These are phyloP conservation scores for Pavo muticus DNA, from an alignment of 2,113 vertebrate species.

Conservation along the genomic window DNA sequence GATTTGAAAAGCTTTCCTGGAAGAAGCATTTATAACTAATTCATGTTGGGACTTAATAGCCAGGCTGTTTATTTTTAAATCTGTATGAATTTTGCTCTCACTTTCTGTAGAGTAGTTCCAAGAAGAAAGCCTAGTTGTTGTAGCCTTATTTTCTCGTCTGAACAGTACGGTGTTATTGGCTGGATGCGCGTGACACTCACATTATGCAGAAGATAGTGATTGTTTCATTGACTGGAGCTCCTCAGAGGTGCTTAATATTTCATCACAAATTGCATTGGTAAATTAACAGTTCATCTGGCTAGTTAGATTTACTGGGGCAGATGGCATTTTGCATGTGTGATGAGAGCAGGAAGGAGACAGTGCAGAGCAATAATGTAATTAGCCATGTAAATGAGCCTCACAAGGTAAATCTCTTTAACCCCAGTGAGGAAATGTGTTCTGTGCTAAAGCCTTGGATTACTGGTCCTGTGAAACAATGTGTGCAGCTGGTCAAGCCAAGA, in stretches of 20 bases:
- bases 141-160: background rate
- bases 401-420: constrained; percentile 70
- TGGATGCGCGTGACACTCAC: background rate
- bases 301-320: constrained; percentile 46
- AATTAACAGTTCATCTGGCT: constrained; percentile 31
- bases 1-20: constrained; percentile 30
- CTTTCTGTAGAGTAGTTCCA: background rate
- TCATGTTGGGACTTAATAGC: constrained; percentile 14
- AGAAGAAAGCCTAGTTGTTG: background rate
- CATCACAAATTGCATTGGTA: constrained; percentile 9
- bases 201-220: background rate
- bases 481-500: constrained; percentile 14
- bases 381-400: constrained; percentile 41
- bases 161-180: background rate
- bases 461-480: constrained; percentile 53
- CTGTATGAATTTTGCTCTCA: background rate
- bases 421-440: constrained; percentile 54
- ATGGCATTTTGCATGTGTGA: constrained; percentile 5
- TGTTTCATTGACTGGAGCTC: background rate
- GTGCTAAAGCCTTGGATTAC: constrained; percentile 62
- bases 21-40: constrained; percentile 16
- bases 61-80: constrained; percentile 18
- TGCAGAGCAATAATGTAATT: constrained; percentile 60
- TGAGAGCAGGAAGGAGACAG: constrained; percentile 31
- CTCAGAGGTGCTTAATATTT: constrained; percentile 44